These are phyloP conservation scores for Sapayoa aenigma DNA, from an alignment of 2,113 vertebrate species.

Conservation along the genomic window DNA sequence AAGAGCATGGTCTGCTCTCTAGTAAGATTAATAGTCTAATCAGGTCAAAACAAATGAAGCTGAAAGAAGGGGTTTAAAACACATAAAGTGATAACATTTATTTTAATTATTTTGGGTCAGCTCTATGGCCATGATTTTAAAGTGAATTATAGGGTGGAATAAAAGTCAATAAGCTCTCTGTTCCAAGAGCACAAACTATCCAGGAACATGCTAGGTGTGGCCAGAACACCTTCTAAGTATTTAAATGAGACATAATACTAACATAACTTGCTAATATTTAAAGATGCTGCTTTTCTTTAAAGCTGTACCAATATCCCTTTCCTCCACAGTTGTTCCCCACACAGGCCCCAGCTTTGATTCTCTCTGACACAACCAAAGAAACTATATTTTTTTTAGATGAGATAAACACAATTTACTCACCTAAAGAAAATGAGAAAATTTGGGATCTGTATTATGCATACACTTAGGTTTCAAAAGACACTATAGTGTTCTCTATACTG, in stretches of 20 bases:
- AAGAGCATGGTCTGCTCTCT: neutral
- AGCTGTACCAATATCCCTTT: neutral
- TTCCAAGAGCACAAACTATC: neutral
- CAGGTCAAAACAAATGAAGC: neutral
- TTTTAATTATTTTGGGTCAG: neutral
- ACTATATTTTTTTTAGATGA: neutral
- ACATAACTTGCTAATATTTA: neutral
- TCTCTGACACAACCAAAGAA: neutral
- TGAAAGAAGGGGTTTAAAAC: neutral
- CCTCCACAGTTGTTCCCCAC: neutral
- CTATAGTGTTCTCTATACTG: neutral
- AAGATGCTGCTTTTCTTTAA: neutral
- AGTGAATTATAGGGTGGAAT: neutral
- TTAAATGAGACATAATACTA: neutral
- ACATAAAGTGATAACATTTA: neutral
- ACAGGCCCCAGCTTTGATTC: neutral
- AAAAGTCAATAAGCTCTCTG: neutral
- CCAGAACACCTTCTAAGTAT: neutral
- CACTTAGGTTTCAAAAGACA: neutral
- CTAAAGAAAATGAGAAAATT: neutral
- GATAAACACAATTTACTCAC: neutral
- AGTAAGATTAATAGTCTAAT: neutral
- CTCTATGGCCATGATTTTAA: neutral
- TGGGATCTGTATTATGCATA: neutral
- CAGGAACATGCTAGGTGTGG: neutral